These are phyloP conservation scores for Micronisus gabar DNA, from an alignment of 2,113 vertebrate genomes.

Conservation along the genomic window DNA sequence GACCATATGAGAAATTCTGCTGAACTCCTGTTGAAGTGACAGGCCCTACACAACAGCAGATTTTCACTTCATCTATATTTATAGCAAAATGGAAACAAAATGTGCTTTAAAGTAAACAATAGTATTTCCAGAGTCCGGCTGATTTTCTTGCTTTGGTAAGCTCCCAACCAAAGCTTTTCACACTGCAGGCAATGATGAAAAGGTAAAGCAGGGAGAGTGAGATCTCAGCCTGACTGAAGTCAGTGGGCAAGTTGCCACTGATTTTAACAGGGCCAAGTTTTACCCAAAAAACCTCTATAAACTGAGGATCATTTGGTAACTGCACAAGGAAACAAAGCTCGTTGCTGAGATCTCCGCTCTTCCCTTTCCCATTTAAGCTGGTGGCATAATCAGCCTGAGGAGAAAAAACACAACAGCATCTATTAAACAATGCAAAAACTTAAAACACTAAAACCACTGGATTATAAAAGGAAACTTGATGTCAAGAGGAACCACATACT, in stretches of 20 bases:
- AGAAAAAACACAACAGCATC: background rate
- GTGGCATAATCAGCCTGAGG: background rate
- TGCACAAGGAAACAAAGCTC: background rate
- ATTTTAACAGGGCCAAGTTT: background rate
- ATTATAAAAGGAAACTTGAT: background rate
- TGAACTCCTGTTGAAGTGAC: background rate
- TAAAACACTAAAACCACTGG: background rate
- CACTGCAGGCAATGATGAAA: background rate
- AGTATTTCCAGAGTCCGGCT: background rate
- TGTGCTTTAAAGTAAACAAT: constrained; percentile 37
- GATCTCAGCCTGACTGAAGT: background rate
- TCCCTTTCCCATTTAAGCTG: background rate
- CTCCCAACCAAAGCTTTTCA: constrained; percentile 5
- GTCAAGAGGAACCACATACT: background rate
- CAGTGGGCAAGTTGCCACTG: background rate
- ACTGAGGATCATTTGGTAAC: background rate
- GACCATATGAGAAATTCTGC: background rate
- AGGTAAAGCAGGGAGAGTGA: background rate
- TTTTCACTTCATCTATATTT: constrained; percentile 52
- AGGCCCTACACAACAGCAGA: constrained; percentile 27
- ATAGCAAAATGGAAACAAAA: constrained; percentile 48
- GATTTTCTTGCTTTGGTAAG: constrained; percentile 13
- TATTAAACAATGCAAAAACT: background rate
- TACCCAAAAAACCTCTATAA: background rate
- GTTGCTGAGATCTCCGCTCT: background rate